Conservation (phyloP, 2,797 vertebrate genomes). For the Perodicticus potto region DNA sequence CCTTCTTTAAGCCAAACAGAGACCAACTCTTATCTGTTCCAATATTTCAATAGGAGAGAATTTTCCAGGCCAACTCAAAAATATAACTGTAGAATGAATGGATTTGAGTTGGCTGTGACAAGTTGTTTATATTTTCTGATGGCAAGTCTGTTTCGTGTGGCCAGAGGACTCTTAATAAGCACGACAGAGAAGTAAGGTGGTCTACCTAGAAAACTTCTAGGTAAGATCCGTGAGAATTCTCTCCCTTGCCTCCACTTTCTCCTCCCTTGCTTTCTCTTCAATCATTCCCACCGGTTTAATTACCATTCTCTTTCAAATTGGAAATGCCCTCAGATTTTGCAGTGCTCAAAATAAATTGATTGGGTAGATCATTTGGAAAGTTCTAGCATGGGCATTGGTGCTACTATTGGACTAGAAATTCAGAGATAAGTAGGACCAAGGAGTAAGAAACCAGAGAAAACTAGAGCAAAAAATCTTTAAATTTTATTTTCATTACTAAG, state of each 20-base stretch:
- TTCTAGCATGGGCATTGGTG: neutral
- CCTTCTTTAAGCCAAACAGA: neutral
- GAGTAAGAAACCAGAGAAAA: slow-evolving; percentile 33
- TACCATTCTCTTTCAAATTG: slow-evolving; percentile 29
- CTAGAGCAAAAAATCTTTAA: slow-evolving; percentile 37
- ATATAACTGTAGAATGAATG: neutral
- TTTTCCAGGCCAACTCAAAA: slow-evolving; percentile 18
- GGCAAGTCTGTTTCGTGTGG: slow-evolving; percentile 7
- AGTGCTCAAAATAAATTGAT: slow-evolving; percentile 28
- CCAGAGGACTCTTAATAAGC: neutral
- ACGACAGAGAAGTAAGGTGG: neutral
- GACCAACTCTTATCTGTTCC: neutral
- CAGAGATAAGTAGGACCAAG: slow-evolving; percentile 14
- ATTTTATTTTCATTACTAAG: slow-evolving; percentile 55
- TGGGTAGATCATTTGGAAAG: slow-evolving; percentile 46
- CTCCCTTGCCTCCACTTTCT: neutral
- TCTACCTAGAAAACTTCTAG: neutral
- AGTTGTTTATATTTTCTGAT: slow-evolving; percentile 14
- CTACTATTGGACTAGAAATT: slow-evolving; percentile 37
- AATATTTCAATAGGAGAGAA: neutral
- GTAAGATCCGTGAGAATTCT: neutral
- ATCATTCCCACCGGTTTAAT: neutral
- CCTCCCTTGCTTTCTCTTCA: neutral
- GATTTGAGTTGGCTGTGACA: neutral
- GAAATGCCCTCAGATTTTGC: slow-evolving; percentile 37